Evolutionary conservation across 2,888 invertebrate species (phyloP), one percentile per base, ranked within the genome.

Genomic region (Crocallis elinguaria): DNA sequence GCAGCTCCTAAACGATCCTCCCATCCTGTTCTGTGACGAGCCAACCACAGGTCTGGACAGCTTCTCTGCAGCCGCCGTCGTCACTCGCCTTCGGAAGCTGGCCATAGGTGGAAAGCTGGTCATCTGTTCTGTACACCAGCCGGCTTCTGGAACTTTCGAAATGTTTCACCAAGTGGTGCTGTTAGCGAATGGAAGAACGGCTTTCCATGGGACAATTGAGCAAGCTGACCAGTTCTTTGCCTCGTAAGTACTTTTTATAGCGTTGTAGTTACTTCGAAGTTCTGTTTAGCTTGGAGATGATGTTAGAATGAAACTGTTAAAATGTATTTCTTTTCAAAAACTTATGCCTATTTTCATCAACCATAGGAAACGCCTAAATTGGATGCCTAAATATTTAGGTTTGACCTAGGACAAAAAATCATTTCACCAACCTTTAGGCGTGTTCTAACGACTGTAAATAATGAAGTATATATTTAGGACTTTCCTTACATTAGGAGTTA

Each of bases 21-120:
- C 95, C 2, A 93, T 98, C 49, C 84, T 98, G 43, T 98, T 98
- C 86, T 98, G 98, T 79, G 98, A 98, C 75, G 98, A 98, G 77
- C 98, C 98, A 0, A 98, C 98, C 0, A 97, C 97, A 0, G 98
- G 98, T 0, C 84, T 98, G 44, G 98, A 98, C 83, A 97, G 97
- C 66, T 98, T 94, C 82, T 97, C 95, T 75, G 98, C 98, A 0
- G 94, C 94, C 59, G 94, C 94, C 11, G 96, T 98, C 0, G 94
- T 97, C 7, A 93, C 94, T 58, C 94, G 95, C 0, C 85, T 96
- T 21, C 91, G 93, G 30, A 92, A 92, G 62, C 89, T 96, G 23
- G 92, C 95, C 7, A 82, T 84, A 33, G 92, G 93, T 23, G 96
- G 96, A 2, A 96, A 96, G 85, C 94, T 96, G 14, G 95, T 98